Conservation (phyloP, 2,797 vertebrate genomes). For the Pipistrellus nathusii region DNA sequence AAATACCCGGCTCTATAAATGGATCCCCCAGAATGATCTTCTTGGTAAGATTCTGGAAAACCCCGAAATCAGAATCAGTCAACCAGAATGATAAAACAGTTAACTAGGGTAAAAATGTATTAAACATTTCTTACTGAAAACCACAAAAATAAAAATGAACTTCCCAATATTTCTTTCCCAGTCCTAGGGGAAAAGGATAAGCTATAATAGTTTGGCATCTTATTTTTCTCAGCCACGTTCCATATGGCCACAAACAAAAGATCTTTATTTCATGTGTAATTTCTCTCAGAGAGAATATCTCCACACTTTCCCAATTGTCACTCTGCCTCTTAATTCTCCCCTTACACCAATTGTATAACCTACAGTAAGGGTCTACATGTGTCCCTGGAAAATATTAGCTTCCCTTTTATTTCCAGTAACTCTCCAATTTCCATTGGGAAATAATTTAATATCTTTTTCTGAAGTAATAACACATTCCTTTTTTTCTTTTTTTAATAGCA, state of each 20-base stretch:
- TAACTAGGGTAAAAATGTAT: not conserved
- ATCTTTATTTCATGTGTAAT: no score
- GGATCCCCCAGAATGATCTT: slow-evolving; percentile 88
- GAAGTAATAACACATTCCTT: not conserved
- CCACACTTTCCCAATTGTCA: not conserved
- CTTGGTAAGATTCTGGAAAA: slow-evolving; percentile 33
- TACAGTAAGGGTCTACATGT: not conserved
- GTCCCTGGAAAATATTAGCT: not conserved
- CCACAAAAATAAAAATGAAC: not conserved
- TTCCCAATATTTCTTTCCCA: not conserved
- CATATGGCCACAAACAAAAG: not conserved
- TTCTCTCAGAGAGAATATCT: not conserved
- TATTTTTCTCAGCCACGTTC: not conserved
- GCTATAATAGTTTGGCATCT: not conserved
- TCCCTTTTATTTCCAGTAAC: not conserved
- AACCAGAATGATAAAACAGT: not conserved
- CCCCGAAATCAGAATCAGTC: not conserved
- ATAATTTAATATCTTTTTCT: not conserved
- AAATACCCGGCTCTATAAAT: slow-evolving; percentile 92
- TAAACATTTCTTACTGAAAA: not conserved
- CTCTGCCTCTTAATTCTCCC: not conserved
- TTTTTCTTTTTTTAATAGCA: no score
- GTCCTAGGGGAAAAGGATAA: not conserved
- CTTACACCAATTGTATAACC: rapidly evolving
- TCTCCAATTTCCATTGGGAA: not conserved